Conservation (phyloP, 2,113 vertebrate species). For the Talpa occidentalis region DNA sequence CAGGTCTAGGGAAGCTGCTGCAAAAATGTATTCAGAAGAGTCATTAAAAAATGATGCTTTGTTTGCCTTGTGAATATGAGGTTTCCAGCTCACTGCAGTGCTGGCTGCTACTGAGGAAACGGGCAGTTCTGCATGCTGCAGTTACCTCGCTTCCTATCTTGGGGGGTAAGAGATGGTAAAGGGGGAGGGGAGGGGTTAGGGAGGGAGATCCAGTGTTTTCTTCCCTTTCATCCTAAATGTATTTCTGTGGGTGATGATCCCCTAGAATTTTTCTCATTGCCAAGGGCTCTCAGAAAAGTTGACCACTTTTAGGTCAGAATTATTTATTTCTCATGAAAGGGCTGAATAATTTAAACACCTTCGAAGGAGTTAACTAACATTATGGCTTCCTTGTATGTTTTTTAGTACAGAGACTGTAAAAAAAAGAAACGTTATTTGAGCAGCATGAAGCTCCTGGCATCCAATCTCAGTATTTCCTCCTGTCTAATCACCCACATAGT, state of each 20-base stretch:
- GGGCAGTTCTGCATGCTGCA: slow-evolving; percentile 83
- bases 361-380: slow-evolving; percentile 78
- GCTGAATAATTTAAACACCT: slow-evolving; percentile 79
- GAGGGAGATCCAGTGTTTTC: slow-evolving; percentile 62
- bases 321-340: slow-evolving; percentile 77
- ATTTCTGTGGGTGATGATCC: slow-evolving; percentile 56
- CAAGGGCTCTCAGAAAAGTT: slow-evolving; percentile 70
- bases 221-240: slow-evolving; percentile 72
- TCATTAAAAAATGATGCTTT: slow-evolving; percentile 99
- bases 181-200: background rate
- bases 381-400: slow-evolving; percentile 47
- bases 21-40: slow-evolving; percentile 95
- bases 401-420: slow-evolving; percentile 34
- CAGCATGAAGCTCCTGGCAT: slow-evolving; percentile 62
- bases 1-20: slow-evolving; percentile 92
- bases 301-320: slow-evolving; percentile 76
- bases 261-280: slow-evolving; percentile 73
- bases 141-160: slow-evolving; percentile 56
- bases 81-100: slow-evolving; percentile 87
- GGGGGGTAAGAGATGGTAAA: slow-evolving; percentile 18
- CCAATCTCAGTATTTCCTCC: slow-evolving; percentile 58
- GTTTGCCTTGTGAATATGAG: slow-evolving; percentile 96
- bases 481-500: background rate
- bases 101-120: slow-evolving; percentile 86
- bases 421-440: slow-evolving; percentile 68